phyloP scores from a whole-genome alignment of 2,888 invertebrate genomes.

The Drosophila sordidapex region DNA sequence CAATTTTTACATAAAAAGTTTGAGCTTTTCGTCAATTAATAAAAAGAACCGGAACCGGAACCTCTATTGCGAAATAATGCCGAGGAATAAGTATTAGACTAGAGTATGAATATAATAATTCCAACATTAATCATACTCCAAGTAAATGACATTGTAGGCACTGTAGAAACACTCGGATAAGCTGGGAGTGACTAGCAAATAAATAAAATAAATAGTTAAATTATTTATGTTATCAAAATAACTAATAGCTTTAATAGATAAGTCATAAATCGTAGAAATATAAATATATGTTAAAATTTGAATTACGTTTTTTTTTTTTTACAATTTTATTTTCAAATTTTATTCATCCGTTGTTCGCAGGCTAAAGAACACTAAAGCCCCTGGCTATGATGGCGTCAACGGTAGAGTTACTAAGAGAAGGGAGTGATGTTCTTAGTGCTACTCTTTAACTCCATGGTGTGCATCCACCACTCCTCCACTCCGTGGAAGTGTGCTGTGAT shows the following conservation, averaged over 20 bases:
- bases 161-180: not conserved
- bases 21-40: not conserved
- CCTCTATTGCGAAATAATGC: constrained; percentile 2
- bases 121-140: constrained; percentile 30
- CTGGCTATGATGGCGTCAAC: too few relatives aligned
- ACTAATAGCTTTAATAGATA: not conserved
- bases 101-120: constrained; percentile 10
- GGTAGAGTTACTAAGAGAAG: too few relatives aligned
- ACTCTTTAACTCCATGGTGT: too few relatives aligned
- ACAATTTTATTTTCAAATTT: not conserved
- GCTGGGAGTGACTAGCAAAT: not conserved
- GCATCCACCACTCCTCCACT: too few relatives aligned
- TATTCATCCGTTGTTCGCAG: not conserved
- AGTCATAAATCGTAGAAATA: not conserved
- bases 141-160: not conserved
- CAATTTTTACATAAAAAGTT: not conserved
- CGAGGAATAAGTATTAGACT: not conserved
- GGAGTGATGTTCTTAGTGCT: too few relatives aligned
- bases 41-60: not conserved
- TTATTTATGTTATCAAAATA: not conserved
- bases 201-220: not conserved
- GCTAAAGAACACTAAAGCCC: too few relatives aligned
- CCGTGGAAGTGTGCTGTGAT: too few relatives aligned
- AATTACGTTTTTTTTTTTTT: not conserved
- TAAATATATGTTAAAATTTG: not conserved